Evolutionary conservation across 2,797 vertebrate species (phyloP).

Genomic region (Borostomias antarcticus): DNA sequence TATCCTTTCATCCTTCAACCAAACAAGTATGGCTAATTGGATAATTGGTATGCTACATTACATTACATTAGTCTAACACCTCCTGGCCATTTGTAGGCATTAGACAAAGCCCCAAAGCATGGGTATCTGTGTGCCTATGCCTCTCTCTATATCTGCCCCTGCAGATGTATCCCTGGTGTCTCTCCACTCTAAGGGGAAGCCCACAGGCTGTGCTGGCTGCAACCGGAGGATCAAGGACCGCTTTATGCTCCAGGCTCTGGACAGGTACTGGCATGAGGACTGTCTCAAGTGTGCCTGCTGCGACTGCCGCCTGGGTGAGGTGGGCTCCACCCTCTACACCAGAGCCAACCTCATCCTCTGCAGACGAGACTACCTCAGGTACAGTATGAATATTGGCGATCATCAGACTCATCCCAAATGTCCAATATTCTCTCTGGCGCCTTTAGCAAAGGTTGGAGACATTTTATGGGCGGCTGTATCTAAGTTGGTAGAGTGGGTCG

Average conservation of each 20-base stretch:
- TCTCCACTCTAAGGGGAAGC: constrained; percentile 94
- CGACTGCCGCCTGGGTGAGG: constrained; percentile 94
- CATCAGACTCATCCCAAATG: background rate
- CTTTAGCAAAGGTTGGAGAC: too few species aligned
- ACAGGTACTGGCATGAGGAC: constrained; percentile 98
- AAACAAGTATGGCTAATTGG: background rate
- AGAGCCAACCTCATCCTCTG: constrained; percentile 98
- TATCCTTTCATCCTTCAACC: background rate
- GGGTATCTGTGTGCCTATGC: background rate
- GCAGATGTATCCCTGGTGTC: constrained; percentile 94
- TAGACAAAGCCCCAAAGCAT: background rate
- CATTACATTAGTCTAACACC: background rate
- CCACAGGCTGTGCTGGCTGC: constrained; percentile 95
- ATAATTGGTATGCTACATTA: background rate
- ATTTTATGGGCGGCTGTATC: too few species aligned
- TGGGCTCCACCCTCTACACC: constrained; percentile 97
- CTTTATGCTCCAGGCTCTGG: constrained; percentile 96
- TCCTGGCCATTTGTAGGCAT: background rate
- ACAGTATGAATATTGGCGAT: constrained; percentile 68
- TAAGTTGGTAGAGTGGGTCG: too few species aligned
- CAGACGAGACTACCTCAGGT: constrained; percentile 97
- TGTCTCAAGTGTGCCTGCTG: constrained; percentile 98
- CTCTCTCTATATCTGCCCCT: background rate
- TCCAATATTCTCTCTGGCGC: background rate
- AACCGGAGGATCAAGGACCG: constrained; percentile 97